Base-by-base conservation (phyloP, 2,888 invertebrate genomes). In the Molorchus minor region DNA sequence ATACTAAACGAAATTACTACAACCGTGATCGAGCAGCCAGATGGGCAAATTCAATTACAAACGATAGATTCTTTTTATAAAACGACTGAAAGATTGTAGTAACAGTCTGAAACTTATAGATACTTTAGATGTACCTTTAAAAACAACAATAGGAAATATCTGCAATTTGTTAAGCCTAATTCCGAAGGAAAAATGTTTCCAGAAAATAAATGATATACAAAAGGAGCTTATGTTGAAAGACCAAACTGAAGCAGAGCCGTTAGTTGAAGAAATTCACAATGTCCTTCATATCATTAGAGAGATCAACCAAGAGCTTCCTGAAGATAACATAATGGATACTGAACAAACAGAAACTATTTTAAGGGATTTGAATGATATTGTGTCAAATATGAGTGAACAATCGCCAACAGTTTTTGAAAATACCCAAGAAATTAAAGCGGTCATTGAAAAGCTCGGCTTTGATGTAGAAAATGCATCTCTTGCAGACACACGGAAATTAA, bases 371-470 rank as follows among this genome's bases (percentile, higher is more conserved):
- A 41, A 35, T 7, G 12, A 12, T 8, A 38, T 51, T 8, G 35
- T 49, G 1, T 4, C 15, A 10, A 13, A 7, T 21, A 29, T 49
- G 13, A 21, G 1, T 25, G 38, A 16, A 21, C 4, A 38, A 2
- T 17, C 16, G 5, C 12, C 15, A 3, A 12, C n/a, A 44, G 13
- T 12, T 7, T 13, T 43, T 38, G 10, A 30, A n/a, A 8, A 54
- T 38, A 25, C 41, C 2, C 35, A 38, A 38, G 25, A 61, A 59
- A 43, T 46, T 46, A 67, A 38, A 55, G 44, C 13, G 57, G 44
- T 25, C 43, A 57, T 57, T 59, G 63, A 65, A 53, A 69, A 61
- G 61, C 71, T 64, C 46, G 64, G 60, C 30, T 58, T 61, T 56
- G 61, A 49, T 21, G 56, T 60, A 15, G 54, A 46, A 46, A 58